Evolutionary conservation across 2,797 vertebrate species (phyloP).

Genomic region (Octomys mimax): DNA sequence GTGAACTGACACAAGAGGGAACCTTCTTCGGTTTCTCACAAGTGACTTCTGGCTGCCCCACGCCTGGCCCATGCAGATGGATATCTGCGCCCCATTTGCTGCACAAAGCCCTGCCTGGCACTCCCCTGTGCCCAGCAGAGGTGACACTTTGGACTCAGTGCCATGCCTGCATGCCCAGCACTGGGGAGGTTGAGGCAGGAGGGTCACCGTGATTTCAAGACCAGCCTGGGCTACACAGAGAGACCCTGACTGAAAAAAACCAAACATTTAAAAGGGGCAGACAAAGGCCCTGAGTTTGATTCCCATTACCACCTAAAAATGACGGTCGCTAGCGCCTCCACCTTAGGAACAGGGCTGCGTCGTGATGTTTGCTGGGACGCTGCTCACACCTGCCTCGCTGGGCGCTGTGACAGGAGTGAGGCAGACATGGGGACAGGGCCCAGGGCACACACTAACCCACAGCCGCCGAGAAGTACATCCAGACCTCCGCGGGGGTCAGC

Average conservation of each 20-base stretch:
- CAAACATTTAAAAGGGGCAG: no score
- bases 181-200: background rate
- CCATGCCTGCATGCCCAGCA: background rate
- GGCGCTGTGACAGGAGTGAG: no score
- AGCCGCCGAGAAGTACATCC: slow-evolving; percentile 95
- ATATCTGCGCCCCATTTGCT: background rate
- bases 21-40: background rate
- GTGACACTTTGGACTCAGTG: background rate
- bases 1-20: fast-evolving
- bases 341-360: background rate
- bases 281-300: background rate
- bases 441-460: slow-evolving; percentile 89
- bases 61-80: fast-evolving
- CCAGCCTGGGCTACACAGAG: background rate
- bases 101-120: background rate
- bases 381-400: background rate
- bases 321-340: no score
- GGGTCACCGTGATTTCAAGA: background rate
- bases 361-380: background rate
- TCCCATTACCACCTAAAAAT: background rate
- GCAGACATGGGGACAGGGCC: no score
- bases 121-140: background rate
- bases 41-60: background rate
- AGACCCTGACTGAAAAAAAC: background rate
- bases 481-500: slow-evolving; percentile 91